A percentile compares a stretch with the other conserved stretches of the same genome.
These are phyloP conservation scores for human (Homo sapiens) DNA, from an alignment of 2,113 vertebrate species.

Conservation along the genomic window GRCh38 chr4:136376001-136376500, in stretches of 20 bases:
- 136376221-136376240: not conserved
- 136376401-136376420: not conserved
- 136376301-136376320: not conserved
- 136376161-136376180: conserved; percentile 38
- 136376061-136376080: conserved; percentile 40
- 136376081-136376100: conserved; percentile 1
- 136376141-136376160: not conserved
- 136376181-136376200: not conserved
- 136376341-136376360: not conserved
- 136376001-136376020: conserved; percentile 31
- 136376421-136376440: not conserved
- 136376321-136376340: not conserved
- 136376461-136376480: not conserved
- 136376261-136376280: no score
- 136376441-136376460: not conserved
- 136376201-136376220: conserved; percentile 25
- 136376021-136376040: conserved; percentile 56
- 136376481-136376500: not conserved
- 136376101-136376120: conserved; percentile 35
- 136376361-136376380: not conserved
- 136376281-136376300: not conserved
- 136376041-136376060: conserved; percentile 31
- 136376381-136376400: not conserved
- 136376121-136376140: not conserved
- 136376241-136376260: not conserved